Base-by-base conservation (phyloP, 2,888 invertebrate species). In the Tenthredo scrophulariae region DNA sequence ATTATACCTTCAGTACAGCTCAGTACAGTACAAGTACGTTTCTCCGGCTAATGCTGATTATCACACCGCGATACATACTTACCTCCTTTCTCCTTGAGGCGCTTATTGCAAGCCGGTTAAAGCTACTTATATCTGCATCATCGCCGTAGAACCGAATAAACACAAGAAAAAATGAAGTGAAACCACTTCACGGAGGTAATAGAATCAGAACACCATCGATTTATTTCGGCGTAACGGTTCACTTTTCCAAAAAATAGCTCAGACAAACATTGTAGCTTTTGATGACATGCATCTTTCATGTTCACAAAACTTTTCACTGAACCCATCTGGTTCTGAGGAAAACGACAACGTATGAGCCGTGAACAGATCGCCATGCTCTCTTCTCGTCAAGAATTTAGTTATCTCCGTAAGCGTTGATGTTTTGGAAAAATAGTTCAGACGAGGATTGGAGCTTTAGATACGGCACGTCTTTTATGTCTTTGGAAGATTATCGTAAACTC, bases 31-130 rank as follows among this genome's bases (percentile, higher is more conserved):
- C 67, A 18, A 26, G 67, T 33, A 67, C 67, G 67, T 33, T 67
- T 67, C 33, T 67, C 26, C 33, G 33, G 67, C 33, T 33, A 33
- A 67, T 67, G 67, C 67, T 33, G 67, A 67, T 67, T 67, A 67
- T 67, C 33, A 26, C 33, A 67, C 15, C 29, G 33, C 67, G 67
- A 67, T 67, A 67, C 67, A 67, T 26, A 67, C 33, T 33, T 67
- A 33, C 67, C 29, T 18, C 67, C 29, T 67, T 67, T 67, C 33
- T 67, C 67, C 67, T 67, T 26, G 29, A 67, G 67, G 67, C 67
- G 33, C 33, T 67, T 26, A 67, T 33, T 33, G 29, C 33, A 15
- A 67, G 67, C 67, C 29, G 33, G 67, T 67, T 67, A 33, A 67
- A 33, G 67, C 67, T 33, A 33, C 67, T 29, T 67, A 62, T 22